These are phyloP conservation scores for Gallinago solitaria DNA, from an alignment of 2,797 vertebrate genomes.

Conservation along the genomic window DNA sequence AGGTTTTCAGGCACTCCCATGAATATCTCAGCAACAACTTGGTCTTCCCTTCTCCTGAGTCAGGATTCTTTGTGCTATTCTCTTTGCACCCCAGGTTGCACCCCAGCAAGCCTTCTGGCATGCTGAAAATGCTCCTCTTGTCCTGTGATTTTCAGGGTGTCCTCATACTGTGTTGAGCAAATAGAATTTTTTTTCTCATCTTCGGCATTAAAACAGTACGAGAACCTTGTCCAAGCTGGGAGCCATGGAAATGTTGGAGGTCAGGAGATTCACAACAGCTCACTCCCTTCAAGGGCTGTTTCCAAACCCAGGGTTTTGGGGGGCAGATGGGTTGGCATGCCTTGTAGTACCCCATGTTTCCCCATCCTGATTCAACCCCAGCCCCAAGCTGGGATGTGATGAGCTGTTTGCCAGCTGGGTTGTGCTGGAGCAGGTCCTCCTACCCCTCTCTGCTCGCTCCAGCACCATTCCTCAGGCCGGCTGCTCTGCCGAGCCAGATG, in stretches of 20 bases:
- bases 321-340: neutral
- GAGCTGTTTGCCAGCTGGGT: neutral
- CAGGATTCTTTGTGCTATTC: neutral
- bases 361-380: neutral
- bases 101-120: neutral
- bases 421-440: neutral
- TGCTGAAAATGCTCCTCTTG: neutral
- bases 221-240: neutral
- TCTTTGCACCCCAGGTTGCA: too few species aligned
- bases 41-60: neutral
- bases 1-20: neutral
- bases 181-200: neutral
- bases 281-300: neutral
- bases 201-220: neutral
- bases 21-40: neutral
- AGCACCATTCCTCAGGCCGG: neutral
- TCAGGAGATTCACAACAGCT: neutral
- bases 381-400: neutral
- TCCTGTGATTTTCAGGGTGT: neutral
- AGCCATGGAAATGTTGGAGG: neutral
- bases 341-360: neutral
- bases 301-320: neutral
- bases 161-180: neutral
- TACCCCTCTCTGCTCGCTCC: neutral
- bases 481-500: constrained; percentile 1